Evolutionary conservation across 2,888 invertebrate genomes (phyloP), one percentile per base, ranked within the genome.

Genomic region (Steromphala cineraria): DNA sequence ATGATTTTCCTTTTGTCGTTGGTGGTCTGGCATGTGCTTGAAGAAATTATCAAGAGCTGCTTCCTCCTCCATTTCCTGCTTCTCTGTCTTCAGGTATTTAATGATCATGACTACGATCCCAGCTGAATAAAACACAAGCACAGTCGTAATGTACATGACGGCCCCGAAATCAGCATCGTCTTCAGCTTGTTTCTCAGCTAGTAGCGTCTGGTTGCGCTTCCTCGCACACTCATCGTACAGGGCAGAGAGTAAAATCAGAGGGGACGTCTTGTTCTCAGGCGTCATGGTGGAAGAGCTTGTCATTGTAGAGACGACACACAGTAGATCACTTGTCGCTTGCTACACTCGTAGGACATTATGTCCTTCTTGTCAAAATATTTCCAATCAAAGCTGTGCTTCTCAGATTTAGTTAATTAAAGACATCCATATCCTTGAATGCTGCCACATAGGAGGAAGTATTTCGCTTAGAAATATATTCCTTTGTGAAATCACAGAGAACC

Each of bases 41-140:
- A 88, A 90, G 83, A 88, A 90, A 56, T 85, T 86, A 56, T 89
- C 89, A 31, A 90, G 82, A 7, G 85, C 83, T 62, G 83, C 82
- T 56, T 90, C 90, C 78, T 90, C 89, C 56, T 89, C 88, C 75
- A 89, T 80, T 78, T 89, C 88, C 8, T 86, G 84, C 36, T 84
- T 84, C 81, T 89, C 88, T 15, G 89, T 85, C 78, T 87, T 87
- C 4, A 89, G 83, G 84, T 90, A 89, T 79, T 90, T 90, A 21
- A 90, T 83, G 53, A 90, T 89, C 90, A 90, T 90, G 1, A 87
- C 85, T 10, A 90, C 85, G 53, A 90, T 90, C 36, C 89, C 90
- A 4, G 86, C 81, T 7, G 90, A 90, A 81, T 90, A 90, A 77
- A 90, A 89, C 53, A 89, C 84, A 0, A 90, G 82, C 5, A 90